Evolutionary conservation across 30 jellyfish, hydroid and myxozoan genomes (phyloP).

Genomic region (Clytia hemisphaerica): DNA sequence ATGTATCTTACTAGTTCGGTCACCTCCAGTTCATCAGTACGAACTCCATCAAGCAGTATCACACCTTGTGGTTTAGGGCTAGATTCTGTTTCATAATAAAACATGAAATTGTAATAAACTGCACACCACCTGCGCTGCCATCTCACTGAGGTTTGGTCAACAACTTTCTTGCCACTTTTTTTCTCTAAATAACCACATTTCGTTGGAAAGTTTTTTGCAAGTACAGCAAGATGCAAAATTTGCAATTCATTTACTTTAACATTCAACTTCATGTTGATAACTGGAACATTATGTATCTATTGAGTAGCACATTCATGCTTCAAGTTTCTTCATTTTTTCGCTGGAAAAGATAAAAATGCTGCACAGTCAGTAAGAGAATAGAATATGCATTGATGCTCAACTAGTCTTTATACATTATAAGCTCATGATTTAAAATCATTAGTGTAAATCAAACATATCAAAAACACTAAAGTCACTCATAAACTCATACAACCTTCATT

Average conservation of each 20-base stretch:
- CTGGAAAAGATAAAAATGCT: too few species aligned
- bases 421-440: too few species aligned
- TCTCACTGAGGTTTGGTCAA: conserved; percentile 55
- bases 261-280: too few species aligned
- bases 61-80: conserved; percentile 79
- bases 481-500: too few species aligned
- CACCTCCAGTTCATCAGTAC: conserved; percentile 32
- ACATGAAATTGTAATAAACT: conserved; percentile 62
- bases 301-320: too few species aligned
- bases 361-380: too few species aligned
- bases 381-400: too few species aligned
- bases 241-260: conserved; percentile 78
- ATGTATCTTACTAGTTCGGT: conserved; percentile 33
- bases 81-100: conserved; percentile 58
- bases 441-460: too few species aligned
- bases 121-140: conserved; percentile 83
- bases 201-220: conserved; percentile 40
- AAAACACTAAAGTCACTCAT: too few species aligned
- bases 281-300: too few species aligned
- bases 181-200: conserved; percentile 62
- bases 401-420: too few species aligned
- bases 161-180: conserved; percentile 64
- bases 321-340: too few species aligned
- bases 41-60: conserved; percentile 62
- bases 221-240: conserved; percentile 53